Evolutionary conservation across 30 jellyfish, hydroid and myxozoan species (phyloP).

Genomic region (Clytia hemisphaerica): DNA sequence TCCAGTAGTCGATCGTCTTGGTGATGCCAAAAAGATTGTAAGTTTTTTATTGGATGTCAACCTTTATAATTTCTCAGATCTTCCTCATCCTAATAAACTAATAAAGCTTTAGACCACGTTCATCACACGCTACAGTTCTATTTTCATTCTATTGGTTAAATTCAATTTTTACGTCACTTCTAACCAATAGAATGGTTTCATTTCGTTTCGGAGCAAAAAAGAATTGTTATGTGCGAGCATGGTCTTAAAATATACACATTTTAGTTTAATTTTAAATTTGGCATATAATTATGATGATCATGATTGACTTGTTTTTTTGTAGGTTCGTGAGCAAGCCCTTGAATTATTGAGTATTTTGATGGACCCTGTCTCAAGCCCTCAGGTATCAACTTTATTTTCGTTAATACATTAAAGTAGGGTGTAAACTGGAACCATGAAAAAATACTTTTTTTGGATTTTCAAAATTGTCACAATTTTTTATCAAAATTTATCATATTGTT

Average conservation of each 20-base stretch:
- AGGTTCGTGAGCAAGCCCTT: constrained; percentile 95
- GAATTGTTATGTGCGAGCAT: too few relatives aligned
- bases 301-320: not conserved
- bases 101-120: too few relatives aligned
- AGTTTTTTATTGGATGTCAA: not conserved
- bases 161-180: too few relatives aligned
- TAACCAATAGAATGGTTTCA: too few relatives aligned
- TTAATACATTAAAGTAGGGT: not conserved
- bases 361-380: constrained; percentile 93
- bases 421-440: not conserved
- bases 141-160: too few relatives aligned
- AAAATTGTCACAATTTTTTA: too few relatives aligned
- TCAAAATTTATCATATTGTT: too few relatives aligned
- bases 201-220: too few relatives aligned
- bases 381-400: constrained; percentile 33
- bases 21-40: constrained; percentile 89
- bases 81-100: not conserved
- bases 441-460: not conserved
- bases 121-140: too few relatives aligned
- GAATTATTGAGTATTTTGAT: constrained; percentile 50
- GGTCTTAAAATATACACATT: not conserved
- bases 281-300: not conserved
- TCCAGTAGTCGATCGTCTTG: constrained; percentile 89
- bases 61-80: not conserved
- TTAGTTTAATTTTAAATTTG: not conserved